phyloP scores from a whole-genome alignment of 2,888 invertebrate species.

The Cephus rjabovi region DNA sequence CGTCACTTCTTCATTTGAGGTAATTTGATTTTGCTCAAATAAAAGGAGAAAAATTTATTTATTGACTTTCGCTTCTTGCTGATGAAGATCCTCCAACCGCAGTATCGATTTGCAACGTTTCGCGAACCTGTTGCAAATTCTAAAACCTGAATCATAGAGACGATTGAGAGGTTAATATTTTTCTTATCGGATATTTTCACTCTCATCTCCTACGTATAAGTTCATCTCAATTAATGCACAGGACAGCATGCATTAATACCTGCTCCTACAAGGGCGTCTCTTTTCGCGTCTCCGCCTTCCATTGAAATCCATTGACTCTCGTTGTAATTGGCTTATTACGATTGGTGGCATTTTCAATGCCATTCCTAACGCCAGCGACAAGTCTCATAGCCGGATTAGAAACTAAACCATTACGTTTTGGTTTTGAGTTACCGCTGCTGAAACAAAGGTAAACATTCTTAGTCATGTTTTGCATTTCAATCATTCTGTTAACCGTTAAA shows the following conservation, averaged over 20 bases:
- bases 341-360: conserved; percentile 73
- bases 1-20: conserved; percentile 58
- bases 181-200: neutral
- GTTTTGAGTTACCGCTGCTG: conserved; percentile 70
- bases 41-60: conserved; percentile 61
- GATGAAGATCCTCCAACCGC: conserved; percentile 55
- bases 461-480: neutral
- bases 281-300: conserved; percentile 74
- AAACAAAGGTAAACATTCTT: conserved; percentile 23
- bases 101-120: conserved; percentile 37
- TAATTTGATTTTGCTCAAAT: conserved; percentile 66
- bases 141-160: conserved; percentile 28
- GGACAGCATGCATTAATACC: conserved; percentile 35
- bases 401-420: conserved; percentile 86
- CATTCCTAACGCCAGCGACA: conserved; percentile 81
- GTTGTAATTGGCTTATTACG: conserved; percentile 66
- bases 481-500: neutral
- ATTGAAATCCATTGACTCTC: conserved; percentile 79
- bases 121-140: conserved; percentile 31
- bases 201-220: neutral
- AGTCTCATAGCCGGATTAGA: conserved; percentile 88
- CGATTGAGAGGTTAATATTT: neutral
- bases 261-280: conserved; percentile 79
- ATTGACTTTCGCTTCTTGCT: conserved; percentile 63
- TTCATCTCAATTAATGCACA: neutral